A percentile compares a stretch with the other conserved stretches of the same genome.
These are phyloP conservation scores for Aulostomus chinensis DNA, from an alignment of 2,797 vertebrate species.

Conservation along the genomic window DNA sequence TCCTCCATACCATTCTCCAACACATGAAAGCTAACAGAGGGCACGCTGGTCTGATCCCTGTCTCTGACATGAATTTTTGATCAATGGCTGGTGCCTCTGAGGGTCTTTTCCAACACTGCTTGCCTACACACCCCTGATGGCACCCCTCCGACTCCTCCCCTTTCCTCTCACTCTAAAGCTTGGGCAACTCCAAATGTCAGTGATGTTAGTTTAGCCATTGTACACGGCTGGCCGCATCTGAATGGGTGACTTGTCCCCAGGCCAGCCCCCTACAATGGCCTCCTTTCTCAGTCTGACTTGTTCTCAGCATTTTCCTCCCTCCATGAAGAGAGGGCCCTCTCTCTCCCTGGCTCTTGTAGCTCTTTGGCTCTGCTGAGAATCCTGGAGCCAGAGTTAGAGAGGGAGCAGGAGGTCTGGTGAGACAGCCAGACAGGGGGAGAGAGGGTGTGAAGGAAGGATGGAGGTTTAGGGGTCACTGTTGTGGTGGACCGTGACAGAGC, in stretches of 20 bases:
- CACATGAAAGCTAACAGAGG: slow-evolving; percentile 67
- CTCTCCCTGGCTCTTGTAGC: slow-evolving; percentile 53
- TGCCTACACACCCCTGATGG: slow-evolving; percentile 31
- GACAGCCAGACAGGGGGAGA: slow-evolving; percentile 19
- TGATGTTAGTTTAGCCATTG: slow-evolving; percentile 97
- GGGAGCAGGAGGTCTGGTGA: slow-evolving; percentile 29
- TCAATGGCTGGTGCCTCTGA: slow-evolving; percentile 70
- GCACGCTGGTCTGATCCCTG: slow-evolving; percentile 61
- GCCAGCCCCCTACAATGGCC: slow-evolving; percentile 85
- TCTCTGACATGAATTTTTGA: slow-evolving; percentile 75
- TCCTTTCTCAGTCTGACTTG: slow-evolving; percentile 81
- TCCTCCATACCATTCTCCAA: too few relatives aligned
- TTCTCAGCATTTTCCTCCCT: slow-evolving; percentile 74
- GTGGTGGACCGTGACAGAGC: slow-evolving; percentile 67
- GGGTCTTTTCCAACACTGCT: slow-evolving; percentile 62
- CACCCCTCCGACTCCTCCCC: slow-evolving; percentile 46
- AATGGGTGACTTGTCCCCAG: slow-evolving; percentile 89
- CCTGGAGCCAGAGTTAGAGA: slow-evolving; percentile 48
- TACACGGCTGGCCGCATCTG: slow-evolving; percentile 89
- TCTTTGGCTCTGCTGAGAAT: slow-evolving; percentile 61
- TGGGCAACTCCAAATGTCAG: slow-evolving; percentile 83
- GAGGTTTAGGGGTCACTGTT: slow-evolving; percentile 43
- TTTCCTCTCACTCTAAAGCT: slow-evolving; percentile 74
- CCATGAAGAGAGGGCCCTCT: slow-evolving; percentile 62
- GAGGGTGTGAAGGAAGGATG: slow-evolving; percentile 36